Evolutionary conservation across 35 echinoderm and acorn worm genomes (phyloP).

Genomic region (Chiridota heheva): DNA sequence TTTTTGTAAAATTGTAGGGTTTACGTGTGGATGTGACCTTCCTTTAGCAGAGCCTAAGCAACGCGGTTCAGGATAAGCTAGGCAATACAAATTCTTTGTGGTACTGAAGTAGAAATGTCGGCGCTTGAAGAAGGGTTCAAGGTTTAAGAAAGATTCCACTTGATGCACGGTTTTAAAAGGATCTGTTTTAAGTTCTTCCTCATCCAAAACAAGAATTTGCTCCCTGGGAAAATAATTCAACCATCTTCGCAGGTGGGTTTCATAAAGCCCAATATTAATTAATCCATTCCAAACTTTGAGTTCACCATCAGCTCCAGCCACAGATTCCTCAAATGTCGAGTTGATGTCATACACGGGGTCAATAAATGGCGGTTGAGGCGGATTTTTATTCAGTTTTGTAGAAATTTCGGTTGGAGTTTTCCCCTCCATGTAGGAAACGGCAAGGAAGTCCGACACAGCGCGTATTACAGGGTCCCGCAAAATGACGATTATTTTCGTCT

Average conservation of each 20-base stretch:
- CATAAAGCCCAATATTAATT: conserved; percentile 22
- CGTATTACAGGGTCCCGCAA: conserved; percentile 39
- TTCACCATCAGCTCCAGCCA: background rate
- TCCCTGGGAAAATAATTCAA: conserved; percentile 14
- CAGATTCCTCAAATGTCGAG: conserved; percentile 8
- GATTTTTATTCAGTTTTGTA: background rate
- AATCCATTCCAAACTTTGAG: conserved; percentile 15
- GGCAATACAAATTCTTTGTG: conserved; percentile 29
- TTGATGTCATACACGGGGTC: background rate
- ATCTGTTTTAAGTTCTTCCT: conserved; percentile 5
- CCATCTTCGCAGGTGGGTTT: conserved; percentile 4
- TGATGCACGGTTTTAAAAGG: conserved; percentile 1
- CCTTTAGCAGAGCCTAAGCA: conserved; percentile 15
- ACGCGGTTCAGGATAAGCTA: background rate
- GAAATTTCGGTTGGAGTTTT: background rate
- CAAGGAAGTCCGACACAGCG: conserved; percentile 35
- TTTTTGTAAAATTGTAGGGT: background rate
- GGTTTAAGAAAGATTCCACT: conserved; percentile 28
- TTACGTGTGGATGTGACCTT: conserved; percentile 1
- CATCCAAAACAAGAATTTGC: conserved; percentile 43
- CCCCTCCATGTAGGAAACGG: background rate
- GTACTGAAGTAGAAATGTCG: background rate
- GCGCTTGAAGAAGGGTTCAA: conserved; percentile 3
- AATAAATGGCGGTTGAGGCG: background rate
- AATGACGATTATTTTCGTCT: conserved; percentile 25